Base-by-base conservation (phyloP, 2,113 vertebrate genomes). In the Pedionomus torquatus region DNA sequence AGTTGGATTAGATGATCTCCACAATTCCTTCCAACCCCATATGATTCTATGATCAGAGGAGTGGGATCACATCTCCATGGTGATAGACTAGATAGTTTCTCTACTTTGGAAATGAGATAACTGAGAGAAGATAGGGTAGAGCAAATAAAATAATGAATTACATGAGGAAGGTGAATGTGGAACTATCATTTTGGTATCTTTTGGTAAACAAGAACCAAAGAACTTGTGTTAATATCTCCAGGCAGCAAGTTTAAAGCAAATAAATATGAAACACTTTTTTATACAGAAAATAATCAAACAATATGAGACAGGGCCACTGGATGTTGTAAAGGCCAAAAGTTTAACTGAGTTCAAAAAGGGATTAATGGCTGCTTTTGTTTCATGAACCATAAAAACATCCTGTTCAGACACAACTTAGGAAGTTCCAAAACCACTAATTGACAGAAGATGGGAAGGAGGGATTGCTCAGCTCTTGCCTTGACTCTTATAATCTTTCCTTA, bases 351-450 rank as follows among this genome's bases (percentile, higher is more conserved):
- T 94, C 87, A 87, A 44, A 95, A 84, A 78, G 26, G 23, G 35
- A 84, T 89, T 96, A 87, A 93, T 95, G 91, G 76, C 48, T 82
- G 43, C 87, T 95, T 89, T 71, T 87, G 80, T 92, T 96, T 95
- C 69, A 92, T 75, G 83, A 71, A 55, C 44, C 89, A 83, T 82
- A 8, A 93, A 95, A 95, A 84, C 93, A 96, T 96, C 69, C 91
- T 91, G 31, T 52, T 84, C 33, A 76, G 87, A 52, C 12, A 68
- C 89, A 81, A 37, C 35, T 82, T 79, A 89, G 83, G 89, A 96
- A 96, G 77, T 96, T 91, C 83, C 87, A 78, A 84, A 95, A 75
- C 93, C 91, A 41, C 96, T 97, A 96, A 97, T 97, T 96, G 94
- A 72, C 52, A 82, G 80, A 84, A 87, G 83, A 95, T 84, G 69